phyloP scores from a whole-genome alignment of 1,140 invertebrate species.

The Chlorops oryzae region DNA sequence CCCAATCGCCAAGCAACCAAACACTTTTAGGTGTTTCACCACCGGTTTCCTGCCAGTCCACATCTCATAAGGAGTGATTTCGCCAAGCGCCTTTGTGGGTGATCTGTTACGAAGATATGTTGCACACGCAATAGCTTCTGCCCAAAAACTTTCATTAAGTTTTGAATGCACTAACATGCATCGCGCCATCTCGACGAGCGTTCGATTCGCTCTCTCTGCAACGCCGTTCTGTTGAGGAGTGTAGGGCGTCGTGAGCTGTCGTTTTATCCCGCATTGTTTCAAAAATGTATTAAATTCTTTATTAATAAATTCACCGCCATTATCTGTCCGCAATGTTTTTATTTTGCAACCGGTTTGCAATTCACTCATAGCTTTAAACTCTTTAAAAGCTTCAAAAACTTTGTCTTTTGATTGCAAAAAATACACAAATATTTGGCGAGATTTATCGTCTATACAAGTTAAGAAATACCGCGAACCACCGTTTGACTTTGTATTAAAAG shows the following conservation, averaged over 20 bases:
- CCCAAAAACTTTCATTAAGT: neutral
- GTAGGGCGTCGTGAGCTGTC: slow-evolving; percentile 2
- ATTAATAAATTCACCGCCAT: slow-evolving; percentile 6
- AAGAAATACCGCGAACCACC: slow-evolving; percentile 25
- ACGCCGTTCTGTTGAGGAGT: slow-evolving; percentile 10
- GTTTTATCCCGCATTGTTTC: slow-evolving; percentile 2
- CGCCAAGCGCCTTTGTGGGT: neutral
- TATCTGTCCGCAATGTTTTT: slow-evolving; percentile 19
- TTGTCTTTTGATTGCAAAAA: slow-evolving; percentile 32
- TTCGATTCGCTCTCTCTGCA: slow-evolving; percentile 9
- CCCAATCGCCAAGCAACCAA: neutral
- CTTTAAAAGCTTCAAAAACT: slow-evolving; percentile 26
- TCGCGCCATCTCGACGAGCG: slow-evolving; percentile 10
- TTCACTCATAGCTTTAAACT: slow-evolving; percentile 28
- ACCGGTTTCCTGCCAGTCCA: too few relatives aligned
- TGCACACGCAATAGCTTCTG: neutral
- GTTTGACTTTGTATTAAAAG: slow-evolving; percentile 29
- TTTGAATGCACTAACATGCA: neutral
- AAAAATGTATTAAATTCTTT: slow-evolving; percentile 7
- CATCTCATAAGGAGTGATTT: neutral
- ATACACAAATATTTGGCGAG: slow-evolving; percentile 26
- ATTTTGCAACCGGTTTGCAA: slow-evolving; percentile 26
- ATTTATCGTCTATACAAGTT: slow-evolving; percentile 38
- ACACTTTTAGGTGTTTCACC: neutral
- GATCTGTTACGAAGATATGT: slow-evolving; percentile 7